These are phyloP conservation scores for Sylvicola fuscatus DNA, from an alignment of 2,888 invertebrate genomes.

Conservation along the genomic window DNA sequence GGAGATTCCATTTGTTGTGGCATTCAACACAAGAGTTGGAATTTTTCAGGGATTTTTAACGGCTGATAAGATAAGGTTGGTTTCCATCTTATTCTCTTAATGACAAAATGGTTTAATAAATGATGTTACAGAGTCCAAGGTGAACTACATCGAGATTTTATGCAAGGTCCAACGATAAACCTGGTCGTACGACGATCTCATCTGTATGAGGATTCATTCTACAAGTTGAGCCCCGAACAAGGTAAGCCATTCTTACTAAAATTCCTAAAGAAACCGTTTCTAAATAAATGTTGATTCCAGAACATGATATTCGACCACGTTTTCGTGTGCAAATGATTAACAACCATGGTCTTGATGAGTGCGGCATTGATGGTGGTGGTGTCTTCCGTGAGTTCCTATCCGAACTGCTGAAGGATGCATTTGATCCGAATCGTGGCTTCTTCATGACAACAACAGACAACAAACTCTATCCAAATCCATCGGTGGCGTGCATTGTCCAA, in stretches of 20 bases:
- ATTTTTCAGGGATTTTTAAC: conserved; percentile 54
- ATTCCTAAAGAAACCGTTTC: not conserved
- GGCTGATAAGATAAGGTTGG: conserved; percentile 22
- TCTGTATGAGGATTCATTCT: conserved; percentile 96
- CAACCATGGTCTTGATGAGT: conserved; percentile 78
- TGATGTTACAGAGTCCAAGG: conserved; percentile 44
- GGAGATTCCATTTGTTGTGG: conserved; percentile 86
- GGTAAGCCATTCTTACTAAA: conserved; percentile 31
- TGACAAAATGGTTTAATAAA: conserved; percentile 25
- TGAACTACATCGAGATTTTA: conserved; percentile 43
- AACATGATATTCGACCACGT: conserved; percentile 66
- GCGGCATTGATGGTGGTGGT: conserved; percentile 95
- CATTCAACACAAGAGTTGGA: conserved; percentile 74
- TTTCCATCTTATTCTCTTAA: not conserved
- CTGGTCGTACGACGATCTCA: conserved; percentile 70
- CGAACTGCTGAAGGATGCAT: conserved; percentile 82
- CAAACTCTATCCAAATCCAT: conserved; percentile 90
- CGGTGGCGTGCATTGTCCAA: conserved; percentile 64
- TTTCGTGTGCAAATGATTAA: conserved; percentile 82
- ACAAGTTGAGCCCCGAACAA: conserved; percentile 75
- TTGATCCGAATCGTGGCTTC: conserved; percentile 91
- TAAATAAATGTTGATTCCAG: conserved; percentile 26
- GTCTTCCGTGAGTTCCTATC: conserved; percentile 89
- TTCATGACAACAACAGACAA: conserved; percentile 78
- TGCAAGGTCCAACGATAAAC: conserved; percentile 53